phyloP scores from a whole-genome alignment of 2,888 invertebrate genomes.

The Dryadula phaetusa region DNA sequence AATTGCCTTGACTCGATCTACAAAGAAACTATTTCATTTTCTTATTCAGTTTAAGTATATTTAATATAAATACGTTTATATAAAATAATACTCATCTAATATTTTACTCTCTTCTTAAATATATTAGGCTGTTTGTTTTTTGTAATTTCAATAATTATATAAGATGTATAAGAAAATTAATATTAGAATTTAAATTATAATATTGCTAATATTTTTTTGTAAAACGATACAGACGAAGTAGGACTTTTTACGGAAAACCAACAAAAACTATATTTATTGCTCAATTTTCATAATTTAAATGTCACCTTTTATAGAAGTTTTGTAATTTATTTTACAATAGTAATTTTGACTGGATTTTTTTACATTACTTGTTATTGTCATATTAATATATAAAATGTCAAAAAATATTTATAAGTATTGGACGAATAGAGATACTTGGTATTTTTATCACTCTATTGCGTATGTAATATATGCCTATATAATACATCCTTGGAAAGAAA shows the following conservation, averaged over 20 bases:
- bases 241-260: neutral
- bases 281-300: conserved; percentile 33
- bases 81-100: conserved; percentile 1
- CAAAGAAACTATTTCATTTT: neutral
- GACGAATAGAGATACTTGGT: neutral
- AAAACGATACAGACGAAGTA: conserved; percentile 15
- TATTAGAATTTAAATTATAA: conserved; percentile 7
- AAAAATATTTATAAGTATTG: conserved; percentile 5
- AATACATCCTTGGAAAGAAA: neutral
- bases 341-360: neutral
- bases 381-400: neutral
- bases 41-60: neutral
- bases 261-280: conserved; percentile 36
- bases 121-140: conserved; percentile 5
- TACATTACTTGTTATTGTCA: neutral
- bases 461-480: neutral
- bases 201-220: conserved; percentile 2
- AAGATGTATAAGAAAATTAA: conserved; percentile 3
- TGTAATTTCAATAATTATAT: conserved; percentile 5
- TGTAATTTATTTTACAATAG: conserved; percentile 2
- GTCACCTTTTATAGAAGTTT: conserved; percentile 21
- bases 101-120: neutral
- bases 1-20: neutral
- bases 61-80: neutral
- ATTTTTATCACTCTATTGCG: neutral